Evolutionary conservation across 2,888 invertebrate genomes (phyloP), one percentile per base, ranked within the genome.

Genomic region (Molorchus minor): DNA sequence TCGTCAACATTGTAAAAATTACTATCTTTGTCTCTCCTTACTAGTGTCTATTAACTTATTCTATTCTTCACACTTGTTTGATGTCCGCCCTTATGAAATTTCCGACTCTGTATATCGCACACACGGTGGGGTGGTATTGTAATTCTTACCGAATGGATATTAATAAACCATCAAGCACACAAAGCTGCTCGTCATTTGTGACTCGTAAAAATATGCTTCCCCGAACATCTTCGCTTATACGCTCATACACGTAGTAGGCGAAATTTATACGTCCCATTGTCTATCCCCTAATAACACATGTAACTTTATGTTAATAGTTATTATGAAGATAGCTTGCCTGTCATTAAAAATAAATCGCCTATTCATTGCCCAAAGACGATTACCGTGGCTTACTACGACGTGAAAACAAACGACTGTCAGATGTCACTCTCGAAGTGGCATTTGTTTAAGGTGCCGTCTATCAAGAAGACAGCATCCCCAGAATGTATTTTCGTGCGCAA

Each of bases 381-480:
- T 58, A 63, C 61, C 62, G 59, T 63, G 61, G 59, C 45, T 57
- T 19, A 45, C 36, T 45, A 38, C 36, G 52, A 45, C 45, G 53
- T 53, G 62, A 47, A 64, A 62, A 59, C 58, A 58, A 62, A 59
- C 61, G 63, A 59, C 58, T 59, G 64, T 68, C 67, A 62, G 62
- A 56, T 58, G 63, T 66, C 64, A 61, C 58, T 56, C 58, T 36
- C 13, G 44, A 36, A 60, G 46, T 56, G 58, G 58, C 56, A 58
- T 63, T 62, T 67, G 63, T 67, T 64, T 65, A 62, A 60, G 58
- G 33, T 60, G 65, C 58, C 49, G 63, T 63, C 61, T 49, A 43
- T 65, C 67, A 61, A 58, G 43, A 35, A 17, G 49, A 51, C 57
- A 16, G 52, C 16, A 52, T 46, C 46, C 47, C 56, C 33, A 19